Percentiles rank a stretch among this genome's conserved stretches.
These are phyloP conservation scores for Bettongia penicillata DNA, from an alignment of 2,113 vertebrate species.

Conservation along the genomic window DNA sequence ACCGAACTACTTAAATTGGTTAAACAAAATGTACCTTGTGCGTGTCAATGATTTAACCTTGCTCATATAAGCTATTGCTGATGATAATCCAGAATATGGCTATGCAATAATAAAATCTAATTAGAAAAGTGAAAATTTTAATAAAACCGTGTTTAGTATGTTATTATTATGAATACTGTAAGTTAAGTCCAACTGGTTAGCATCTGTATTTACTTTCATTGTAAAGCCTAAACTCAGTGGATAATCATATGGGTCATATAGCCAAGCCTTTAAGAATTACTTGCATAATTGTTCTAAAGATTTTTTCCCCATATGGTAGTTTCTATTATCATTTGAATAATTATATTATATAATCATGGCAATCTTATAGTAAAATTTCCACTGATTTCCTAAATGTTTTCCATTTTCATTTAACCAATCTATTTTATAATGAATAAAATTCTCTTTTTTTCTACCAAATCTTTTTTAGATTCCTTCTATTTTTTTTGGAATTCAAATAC, in stretches of 20 bases:
- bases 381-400: background rate
- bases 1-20: background rate
- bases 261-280: background rate
- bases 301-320: background rate
- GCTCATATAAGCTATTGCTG: background rate
- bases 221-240: background rate
- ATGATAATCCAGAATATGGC: background rate
- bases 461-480: background rate
- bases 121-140: background rate
- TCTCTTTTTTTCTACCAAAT: background rate
- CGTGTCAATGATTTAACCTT: background rate
- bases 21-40: background rate
- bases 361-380: background rate
- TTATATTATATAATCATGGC: background rate
- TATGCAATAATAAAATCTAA: background rate
- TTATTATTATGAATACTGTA: background rate
- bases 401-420: constrained; percentile 33
- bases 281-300: background rate
- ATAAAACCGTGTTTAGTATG: background rate
- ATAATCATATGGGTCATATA: background rate
- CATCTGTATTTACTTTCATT: constrained; percentile 24
- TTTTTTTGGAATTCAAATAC: background rate
- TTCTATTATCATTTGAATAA: background rate
- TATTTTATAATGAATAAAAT: constrained; percentile 2
- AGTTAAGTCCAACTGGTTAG: background rate